Evolutionary conservation across 2,797 vertebrate genomes (phyloP), one percentile per base, ranked within the genome.

Genomic region (Steatocranus sp.): DNA sequence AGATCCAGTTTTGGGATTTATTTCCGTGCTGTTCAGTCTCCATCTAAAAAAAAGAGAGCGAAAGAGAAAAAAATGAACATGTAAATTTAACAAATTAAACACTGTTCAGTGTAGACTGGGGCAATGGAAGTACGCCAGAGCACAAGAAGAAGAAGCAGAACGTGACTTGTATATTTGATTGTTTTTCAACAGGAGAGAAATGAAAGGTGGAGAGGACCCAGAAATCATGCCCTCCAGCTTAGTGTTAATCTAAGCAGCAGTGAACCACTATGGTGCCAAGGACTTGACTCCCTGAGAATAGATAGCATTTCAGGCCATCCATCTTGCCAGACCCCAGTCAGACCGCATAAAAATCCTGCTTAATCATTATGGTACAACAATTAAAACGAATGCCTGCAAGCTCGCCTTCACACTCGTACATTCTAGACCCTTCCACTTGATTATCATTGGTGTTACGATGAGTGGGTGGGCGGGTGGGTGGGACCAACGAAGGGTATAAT

Each of bases 11-110:
- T 96, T 95, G 17, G 95, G 91, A 89, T 95, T 96, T 79, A 99
- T 95, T 78, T 96, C 94, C 10, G 97, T 97, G 43, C 97, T 97
- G 46, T 99, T 99, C 90, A 98, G 93, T 95, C 97, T 99, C 98
- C 98, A 99, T 95, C 98, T 99, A 2, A 90, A 93, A 56, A 41
- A 7, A 11, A 68, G 9, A 66, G 34, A 2, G 87, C 66, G 5
- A 6, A 20, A 63, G 32, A 20, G 25, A 27, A 12, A 81, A 41
- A 80, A 54, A 77, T 78, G 11, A 83, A 81, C 17, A 88, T 78
- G 53, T 41, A 80, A 76, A 86, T 88, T n/a, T 6, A 77, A 41
- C 36, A 85, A 78, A 79, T 87, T 51, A 81, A 86, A 86, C 17
- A 80, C 4, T 41, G 27, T 79, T 86, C 12, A 23, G 11, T 25